Base-by-base conservation (phyloP, 2,888 invertebrate genomes). In the Meganola albula region DNA sequence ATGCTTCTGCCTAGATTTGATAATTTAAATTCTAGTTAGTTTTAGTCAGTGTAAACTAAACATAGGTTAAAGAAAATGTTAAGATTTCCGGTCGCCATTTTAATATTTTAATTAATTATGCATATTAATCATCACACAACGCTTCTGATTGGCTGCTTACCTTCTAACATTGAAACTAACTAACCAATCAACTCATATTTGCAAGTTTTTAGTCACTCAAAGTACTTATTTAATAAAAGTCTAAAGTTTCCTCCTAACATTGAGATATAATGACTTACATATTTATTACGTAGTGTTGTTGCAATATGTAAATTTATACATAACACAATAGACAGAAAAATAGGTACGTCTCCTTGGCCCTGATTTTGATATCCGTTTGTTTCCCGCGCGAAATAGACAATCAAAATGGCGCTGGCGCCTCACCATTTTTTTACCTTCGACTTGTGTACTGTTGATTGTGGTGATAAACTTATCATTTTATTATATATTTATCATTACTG, bases 31-130 rank as follows among this genome's bases (percentile, higher is more conserved):
- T n/a, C n/a, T n/a, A n/a, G n/a, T n/a, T n/a, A n/a, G n/a, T n/a
- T n/a, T n/a, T n/a, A n/a, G n/a, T n/a, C n/a, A n/a, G n/a, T n/a
- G n/a, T n/a, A n/a, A n/a, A n/a, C n/a, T n/a, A n/a, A n/a, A n/a
- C n/a, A n/a, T n/a, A n/a, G n/a, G n/a, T n/a, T n/a, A n/a, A n/a
- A n/a, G n/a, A n/a, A n/a, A n/a, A n/a, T n/a, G n/a, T n/a, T 25
- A 33, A 22, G 21, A 31, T 35, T 58, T 57, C 58, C 58, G 12
- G 50, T 23, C 44, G 58, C 58, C 58, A 58, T 57, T 53, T 57
- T 48, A 38, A 21, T 37, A 39, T 32, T 53, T 37, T 36, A 27
- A 37, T 37, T 47, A 44, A 43, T 31, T 40, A 34, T 8, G 39
- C 35, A n/a, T n/a, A 48, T 58, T 54, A 56, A 46, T 55, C 48